A percentile compares a stretch with the other conserved stretches of the same genome.
phyloP scores from a whole-genome alignment of 2,888 invertebrate genomes.

The Protophormia terraenovae region DNA sequence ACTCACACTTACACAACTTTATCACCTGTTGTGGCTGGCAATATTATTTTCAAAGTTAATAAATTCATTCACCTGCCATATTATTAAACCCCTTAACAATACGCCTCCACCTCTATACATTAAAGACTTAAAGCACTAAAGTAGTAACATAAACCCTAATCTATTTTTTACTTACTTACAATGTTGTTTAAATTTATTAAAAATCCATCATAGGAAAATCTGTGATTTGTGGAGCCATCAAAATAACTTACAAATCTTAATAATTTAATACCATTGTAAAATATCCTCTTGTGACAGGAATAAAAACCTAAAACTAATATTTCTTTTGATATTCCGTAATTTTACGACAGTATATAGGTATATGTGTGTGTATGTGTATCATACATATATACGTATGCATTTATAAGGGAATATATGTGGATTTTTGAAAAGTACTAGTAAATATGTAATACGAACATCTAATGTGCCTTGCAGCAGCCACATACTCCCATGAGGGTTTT shows the following conservation, averaged over 20 bases:
- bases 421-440: slow-evolving; percentile 36
- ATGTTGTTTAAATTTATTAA: slow-evolving; percentile 57
- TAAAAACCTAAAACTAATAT: slow-evolving; percentile 64
- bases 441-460: slow-evolving; percentile 51
- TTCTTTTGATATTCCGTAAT: slow-evolving; percentile 58
- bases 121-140: slow-evolving; percentile 1
- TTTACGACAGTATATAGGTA: not conserved
- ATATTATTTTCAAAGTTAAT: not conserved
- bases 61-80: not conserved
- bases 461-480: slow-evolving; percentile 64
- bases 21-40: too few species aligned
- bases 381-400: too few species aligned
- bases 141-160: not conserved
- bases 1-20: too few species aligned
- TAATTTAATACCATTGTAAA: slow-evolving; percentile 66
- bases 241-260: slow-evolving; percentile 65
- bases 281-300: slow-evolving; percentile 64
- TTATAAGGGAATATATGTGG: too few species aligned
- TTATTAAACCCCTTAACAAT: not conserved
- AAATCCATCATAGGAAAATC: slow-evolving; percentile 49
- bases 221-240: slow-evolving; percentile 58
- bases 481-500: slow-evolving; percentile 70
- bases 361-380: not conserved
- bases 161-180: not conserved
- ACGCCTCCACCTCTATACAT: not conserved